Evolutionary conservation across 2,797 vertebrate genomes (phyloP).

Genomic region (Cyprinella venusta): DNA sequence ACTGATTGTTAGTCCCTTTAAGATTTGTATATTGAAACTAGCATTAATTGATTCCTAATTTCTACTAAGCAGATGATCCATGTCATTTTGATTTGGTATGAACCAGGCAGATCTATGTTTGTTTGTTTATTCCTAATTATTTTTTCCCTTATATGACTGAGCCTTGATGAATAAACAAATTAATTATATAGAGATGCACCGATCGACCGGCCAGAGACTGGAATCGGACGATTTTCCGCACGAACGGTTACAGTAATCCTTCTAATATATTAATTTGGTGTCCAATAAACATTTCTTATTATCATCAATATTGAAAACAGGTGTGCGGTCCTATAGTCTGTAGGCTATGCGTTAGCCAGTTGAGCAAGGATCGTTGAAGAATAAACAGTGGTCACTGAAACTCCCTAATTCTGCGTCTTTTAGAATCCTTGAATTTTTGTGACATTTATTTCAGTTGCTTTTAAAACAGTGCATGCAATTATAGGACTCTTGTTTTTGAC

Average conservation of each 20-base stretch:
- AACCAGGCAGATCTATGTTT: background rate
- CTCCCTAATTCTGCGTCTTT: background rate
- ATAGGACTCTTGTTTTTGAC: slow-evolving; percentile 23
- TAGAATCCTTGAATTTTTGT: slow-evolving; percentile 13
- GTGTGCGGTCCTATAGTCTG: background rate
- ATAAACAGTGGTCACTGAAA: slow-evolving; percentile 29
- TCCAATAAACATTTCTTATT: background rate
- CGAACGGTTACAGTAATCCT: background rate
- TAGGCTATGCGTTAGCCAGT: background rate
- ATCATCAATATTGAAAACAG: background rate
- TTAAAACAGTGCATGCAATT: background rate
- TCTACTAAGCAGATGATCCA: background rate
- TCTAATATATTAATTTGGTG: background rate
- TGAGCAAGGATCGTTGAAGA: slow-evolving; percentile 19
- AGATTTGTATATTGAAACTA: background rate
- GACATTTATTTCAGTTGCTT: slow-evolving; percentile 34
- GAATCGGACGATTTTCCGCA: too few relatives aligned
- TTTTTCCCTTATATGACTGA: background rate
- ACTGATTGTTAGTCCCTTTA: slow-evolving; percentile 1
- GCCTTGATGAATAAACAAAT: background rate
- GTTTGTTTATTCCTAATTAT: background rate
- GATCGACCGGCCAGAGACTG: too few relatives aligned
- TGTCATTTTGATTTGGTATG: background rate
- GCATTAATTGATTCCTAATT: background rate
- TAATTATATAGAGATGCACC: background rate